Evolutionary conservation across 2,888 invertebrate genomes (phyloP).

Genomic region (Tiphia femorata): DNA sequence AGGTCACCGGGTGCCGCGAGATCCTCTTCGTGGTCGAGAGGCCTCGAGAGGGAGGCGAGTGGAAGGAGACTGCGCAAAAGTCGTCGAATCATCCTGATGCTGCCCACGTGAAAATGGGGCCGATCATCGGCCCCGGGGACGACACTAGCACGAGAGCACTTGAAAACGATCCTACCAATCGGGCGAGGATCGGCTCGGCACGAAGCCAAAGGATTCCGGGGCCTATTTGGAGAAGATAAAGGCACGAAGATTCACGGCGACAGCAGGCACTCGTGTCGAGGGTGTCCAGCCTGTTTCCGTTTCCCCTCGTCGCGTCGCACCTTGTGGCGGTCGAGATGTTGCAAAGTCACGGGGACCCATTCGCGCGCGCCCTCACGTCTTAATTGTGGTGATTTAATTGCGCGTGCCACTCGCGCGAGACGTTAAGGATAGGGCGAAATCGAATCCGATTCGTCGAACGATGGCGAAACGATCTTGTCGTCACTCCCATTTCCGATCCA

Average conservation of each 20-base stretch:
- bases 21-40: constrained; percentile 29
- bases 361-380: constrained; percentile 33
- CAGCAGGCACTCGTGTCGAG: constrained; percentile 36
- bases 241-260: constrained; percentile 20
- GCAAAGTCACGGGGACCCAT: constrained; percentile 47
- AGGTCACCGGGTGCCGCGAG: neutral
- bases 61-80: neutral
- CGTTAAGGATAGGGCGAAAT: no score
- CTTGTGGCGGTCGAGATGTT: constrained; percentile 29
- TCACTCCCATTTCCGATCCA: no score
- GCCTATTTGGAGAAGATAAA: constrained; percentile 35
- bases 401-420: no score
- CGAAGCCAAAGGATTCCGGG: constrained; percentile 17
- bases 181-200: constrained; percentile 4
- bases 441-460: neutral
- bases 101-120: constrained; percentile 36
- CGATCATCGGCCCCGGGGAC: constrained; percentile 18
- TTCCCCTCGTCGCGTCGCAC: constrained; percentile 30
- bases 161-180: constrained; percentile 38
- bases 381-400: constrained; percentile 49
- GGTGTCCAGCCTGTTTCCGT: constrained; percentile 19
- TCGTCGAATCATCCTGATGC: constrained; percentile 44
- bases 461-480: no score
- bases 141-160: constrained; percentile 31
- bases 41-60: constrained; percentile 6